Evolutionary conservation across 92 coral and sea anemone species (phyloP).

Genomic region (Heliopora coerulea): DNA sequence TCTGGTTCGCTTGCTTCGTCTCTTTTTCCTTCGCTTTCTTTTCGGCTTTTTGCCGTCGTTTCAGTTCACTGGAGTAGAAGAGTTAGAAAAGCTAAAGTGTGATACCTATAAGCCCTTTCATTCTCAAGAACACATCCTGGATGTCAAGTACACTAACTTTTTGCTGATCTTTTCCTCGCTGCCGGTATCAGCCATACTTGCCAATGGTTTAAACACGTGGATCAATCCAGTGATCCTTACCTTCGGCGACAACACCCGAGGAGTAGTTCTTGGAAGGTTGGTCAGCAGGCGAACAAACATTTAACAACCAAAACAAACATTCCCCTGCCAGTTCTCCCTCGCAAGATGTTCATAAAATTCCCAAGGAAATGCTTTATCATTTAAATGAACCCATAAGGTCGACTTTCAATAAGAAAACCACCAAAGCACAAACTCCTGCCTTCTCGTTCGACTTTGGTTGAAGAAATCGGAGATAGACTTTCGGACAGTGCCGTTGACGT

Average conservation of each 20-base stretch:
- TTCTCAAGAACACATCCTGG: neutral
- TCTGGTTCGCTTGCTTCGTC: slow-evolving; percentile 65
- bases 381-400: no score
- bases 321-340: neutral
- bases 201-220: slow-evolving; percentile 55
- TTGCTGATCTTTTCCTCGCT: slow-evolving; percentile 86
- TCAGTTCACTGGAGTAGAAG: slow-evolving; percentile 65
- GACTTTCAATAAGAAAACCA: no score
- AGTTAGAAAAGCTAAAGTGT: no score
- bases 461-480: neutral
- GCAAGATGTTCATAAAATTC: neutral
- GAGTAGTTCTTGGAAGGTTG: neutral
- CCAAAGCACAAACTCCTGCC: no score
- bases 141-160: slow-evolving; percentile 55
- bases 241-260: slow-evolving; percentile 21
- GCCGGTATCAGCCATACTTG: slow-evolving; percentile 92
- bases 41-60: slow-evolving; percentile 90
- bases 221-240: neutral
- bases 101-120: neutral
- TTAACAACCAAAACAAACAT: neutral
- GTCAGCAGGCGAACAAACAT: slow-evolving; percentile 1
- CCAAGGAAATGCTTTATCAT: neutral
- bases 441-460: no score
- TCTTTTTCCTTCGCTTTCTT: slow-evolving; percentile 95
- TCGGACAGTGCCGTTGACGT: neutral